These are phyloP conservation scores for Meteorus sp. DNA, from an alignment of 1,140 invertebrate species.

Conservation along the genomic window DNA sequence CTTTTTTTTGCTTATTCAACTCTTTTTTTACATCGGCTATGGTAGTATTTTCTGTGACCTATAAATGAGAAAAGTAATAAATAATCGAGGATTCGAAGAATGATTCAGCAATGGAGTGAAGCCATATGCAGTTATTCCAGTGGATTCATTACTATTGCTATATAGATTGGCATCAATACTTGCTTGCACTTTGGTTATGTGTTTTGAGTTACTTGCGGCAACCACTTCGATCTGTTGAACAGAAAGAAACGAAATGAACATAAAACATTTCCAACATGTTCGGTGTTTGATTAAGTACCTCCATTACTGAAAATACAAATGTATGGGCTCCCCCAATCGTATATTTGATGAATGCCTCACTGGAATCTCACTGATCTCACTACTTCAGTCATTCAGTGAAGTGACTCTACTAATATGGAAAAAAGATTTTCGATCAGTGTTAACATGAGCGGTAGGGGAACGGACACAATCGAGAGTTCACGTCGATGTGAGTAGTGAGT, in stretches of 20 bases:
- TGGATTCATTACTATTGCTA: neutral
- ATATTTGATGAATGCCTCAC: too few relatives aligned
- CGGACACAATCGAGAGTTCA: too few relatives aligned
- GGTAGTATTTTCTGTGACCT: constrained; percentile 63
- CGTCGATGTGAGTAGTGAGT: too few relatives aligned
- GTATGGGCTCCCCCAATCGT: too few relatives aligned
- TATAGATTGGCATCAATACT: constrained; percentile 32
- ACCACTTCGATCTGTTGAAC: constrained; percentile 51
- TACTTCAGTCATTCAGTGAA: too few relatives aligned
- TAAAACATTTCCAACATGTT: too few relatives aligned
- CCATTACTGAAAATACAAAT: constrained; percentile 3
- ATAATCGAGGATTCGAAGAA: neutral
- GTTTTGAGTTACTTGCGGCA: constrained; percentile 36
- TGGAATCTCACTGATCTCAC: too few relatives aligned
- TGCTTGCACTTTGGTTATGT: constrained; percentile 43
- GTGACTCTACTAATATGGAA: too few relatives aligned
- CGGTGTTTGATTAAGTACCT: neutral
- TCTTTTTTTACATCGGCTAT: constrained; percentile 77
- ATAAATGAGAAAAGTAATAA: constrained; percentile 2
- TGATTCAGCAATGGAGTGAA: neutral
- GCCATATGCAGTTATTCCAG: neutral
- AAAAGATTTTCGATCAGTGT: too few relatives aligned
- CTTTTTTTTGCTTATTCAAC: constrained; percentile 70
- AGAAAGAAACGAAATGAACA: constrained; percentile 19
- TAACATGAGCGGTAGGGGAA: too few relatives aligned